These are phyloP conservation scores for Onchidella celtica DNA, from an alignment of 2,888 invertebrate genomes.

Conservation along the genomic window DNA sequence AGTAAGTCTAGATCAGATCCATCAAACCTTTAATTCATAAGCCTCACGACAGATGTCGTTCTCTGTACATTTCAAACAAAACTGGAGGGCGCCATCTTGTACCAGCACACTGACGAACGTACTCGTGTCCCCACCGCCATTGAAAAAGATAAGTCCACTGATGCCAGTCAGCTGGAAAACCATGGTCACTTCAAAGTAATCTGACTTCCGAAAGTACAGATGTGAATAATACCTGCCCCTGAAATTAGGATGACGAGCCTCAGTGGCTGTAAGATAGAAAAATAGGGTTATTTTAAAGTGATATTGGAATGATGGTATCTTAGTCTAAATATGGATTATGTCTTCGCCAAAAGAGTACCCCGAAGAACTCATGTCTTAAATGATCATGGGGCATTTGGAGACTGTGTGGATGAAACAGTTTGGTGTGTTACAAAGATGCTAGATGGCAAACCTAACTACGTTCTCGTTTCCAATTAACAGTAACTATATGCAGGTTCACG, in stretches of 20 bases:
- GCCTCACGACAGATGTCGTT: constrained; percentile 27
- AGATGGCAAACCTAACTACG: too few species aligned
- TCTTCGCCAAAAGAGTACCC: too few species aligned
- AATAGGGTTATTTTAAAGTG: too few species aligned
- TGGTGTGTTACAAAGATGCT: too few species aligned
- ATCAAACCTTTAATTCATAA: constrained; percentile 36
- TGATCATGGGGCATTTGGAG: too few species aligned
- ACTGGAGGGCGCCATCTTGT: constrained; percentile 31
- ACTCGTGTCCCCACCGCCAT: constrained; percentile 12
- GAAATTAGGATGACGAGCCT: constrained; percentile 36
- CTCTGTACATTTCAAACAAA: constrained; percentile 36
- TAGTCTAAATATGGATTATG: too few species aligned
- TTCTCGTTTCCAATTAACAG: too few species aligned
- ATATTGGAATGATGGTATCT: too few species aligned
- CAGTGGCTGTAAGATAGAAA: constrained; percentile 7
- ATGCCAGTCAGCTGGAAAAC: constrained; percentile 31
- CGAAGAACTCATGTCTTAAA: too few species aligned
- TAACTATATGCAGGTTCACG: too few species aligned
- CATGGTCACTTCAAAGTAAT: constrained; percentile 11
- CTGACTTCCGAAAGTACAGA: constrained; percentile 31
- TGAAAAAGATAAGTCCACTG: constrained; percentile 41
- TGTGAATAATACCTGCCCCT: constrained; percentile 42
- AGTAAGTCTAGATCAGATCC: too few species aligned
- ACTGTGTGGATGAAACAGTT: too few species aligned
- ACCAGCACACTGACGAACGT: constrained; percentile 21